phyloP scores from a whole-genome alignment of 2,888 invertebrate species.

The Mesoligia furuncula region DNA sequence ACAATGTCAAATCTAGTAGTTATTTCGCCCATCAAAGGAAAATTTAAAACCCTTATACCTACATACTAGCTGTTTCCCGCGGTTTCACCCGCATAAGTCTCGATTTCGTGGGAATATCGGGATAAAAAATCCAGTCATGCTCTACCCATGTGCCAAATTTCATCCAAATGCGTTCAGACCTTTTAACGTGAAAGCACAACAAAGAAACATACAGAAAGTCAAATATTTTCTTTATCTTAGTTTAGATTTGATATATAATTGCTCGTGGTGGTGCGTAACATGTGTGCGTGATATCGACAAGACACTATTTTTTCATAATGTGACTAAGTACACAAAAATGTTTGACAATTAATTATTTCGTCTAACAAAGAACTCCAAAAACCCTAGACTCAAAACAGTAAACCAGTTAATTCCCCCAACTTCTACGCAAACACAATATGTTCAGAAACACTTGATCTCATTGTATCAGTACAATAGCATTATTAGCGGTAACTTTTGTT shows the following conservation, averaged over 20 bases:
- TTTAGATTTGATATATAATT: not conserved
- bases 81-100: too few species aligned
- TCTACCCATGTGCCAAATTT: not conserved
- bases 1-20: not conserved
- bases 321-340: too few species aligned
- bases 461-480: constrained; percentile 46
- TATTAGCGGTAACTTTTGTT: constrained; percentile 59
- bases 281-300: not conserved
- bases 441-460: constrained; percentile 46
- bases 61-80: not conserved
- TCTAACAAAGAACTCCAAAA: not conserved
- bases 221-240: not conserved
- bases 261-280: not conserved
- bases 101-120: too few species aligned
- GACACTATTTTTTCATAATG: too few species aligned
- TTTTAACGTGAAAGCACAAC: not conserved
- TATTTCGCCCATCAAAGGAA: not conserved
- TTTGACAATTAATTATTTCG: not conserved
- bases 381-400: not conserved
- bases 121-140: not conserved
- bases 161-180: not conserved
- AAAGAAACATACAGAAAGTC: not conserved
- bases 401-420: not conserved
- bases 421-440: constrained; percentile 5
- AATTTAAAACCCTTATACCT: not conserved